Conservation (phyloP, 2,113 vertebrate genomes). For the Phocoena sinus region DNA sequence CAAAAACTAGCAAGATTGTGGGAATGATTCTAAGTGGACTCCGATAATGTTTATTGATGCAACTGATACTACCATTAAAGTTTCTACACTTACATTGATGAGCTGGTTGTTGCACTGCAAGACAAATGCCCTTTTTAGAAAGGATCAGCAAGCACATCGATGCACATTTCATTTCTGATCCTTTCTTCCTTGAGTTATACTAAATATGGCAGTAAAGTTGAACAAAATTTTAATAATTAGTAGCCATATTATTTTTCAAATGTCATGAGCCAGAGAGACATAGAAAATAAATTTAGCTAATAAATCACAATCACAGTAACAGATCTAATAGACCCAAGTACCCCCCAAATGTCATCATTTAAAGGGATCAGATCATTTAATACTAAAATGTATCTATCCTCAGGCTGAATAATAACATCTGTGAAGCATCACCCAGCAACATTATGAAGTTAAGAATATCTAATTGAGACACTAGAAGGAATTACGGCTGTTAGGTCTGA, state of each 20-base stretch:
- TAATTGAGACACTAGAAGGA: slow-evolving; percentile 24
- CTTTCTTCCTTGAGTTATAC: not conserved
- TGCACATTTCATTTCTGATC: not conserved
- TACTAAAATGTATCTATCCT: slow-evolving; percentile 29
- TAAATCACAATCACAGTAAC: slow-evolving; percentile 43
- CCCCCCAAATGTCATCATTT: slow-evolving; percentile 3
- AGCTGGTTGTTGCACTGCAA: not conserved
- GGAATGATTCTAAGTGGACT: not conserved
- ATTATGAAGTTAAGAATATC: slow-evolving; percentile 29
- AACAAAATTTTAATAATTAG: slow-evolving; percentile 25
- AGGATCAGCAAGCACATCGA: not conserved
- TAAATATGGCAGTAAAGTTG: not conserved
- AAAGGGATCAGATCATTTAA: slow-evolving; percentile 45
- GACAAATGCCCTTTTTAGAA: not conserved
- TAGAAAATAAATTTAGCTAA: slow-evolving; percentile 32
- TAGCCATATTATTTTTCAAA: not conserved
- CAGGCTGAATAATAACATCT: slow-evolving; percentile 38
- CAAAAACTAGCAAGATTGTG: not conserved
- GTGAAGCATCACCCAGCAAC: not conserved
- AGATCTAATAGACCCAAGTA: not conserved
- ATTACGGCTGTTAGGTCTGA: not conserved
- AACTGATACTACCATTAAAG: not conserved
- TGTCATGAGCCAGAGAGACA: not conserved
- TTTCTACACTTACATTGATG: not conserved
- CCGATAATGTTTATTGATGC: not conserved